Percentiles rank a stretch among this genome's conserved stretches.
phyloP scores from a whole-genome alignment of 2,113 vertebrate species.

The Alouatta palliata region DNA sequence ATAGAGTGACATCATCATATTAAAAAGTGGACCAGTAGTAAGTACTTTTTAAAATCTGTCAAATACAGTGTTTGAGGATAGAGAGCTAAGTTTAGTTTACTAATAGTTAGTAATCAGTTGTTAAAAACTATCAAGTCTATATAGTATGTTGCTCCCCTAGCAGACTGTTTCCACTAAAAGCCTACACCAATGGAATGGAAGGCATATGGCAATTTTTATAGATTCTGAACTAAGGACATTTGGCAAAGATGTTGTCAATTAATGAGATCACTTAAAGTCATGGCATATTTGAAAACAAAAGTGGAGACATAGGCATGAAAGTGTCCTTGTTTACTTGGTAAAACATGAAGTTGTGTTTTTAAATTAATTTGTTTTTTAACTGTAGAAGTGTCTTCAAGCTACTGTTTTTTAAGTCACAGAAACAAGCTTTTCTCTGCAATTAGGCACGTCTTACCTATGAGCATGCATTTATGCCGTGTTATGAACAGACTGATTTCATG shows the following conservation, averaged over 20 bases:
- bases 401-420: neutral
- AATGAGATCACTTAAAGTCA: conserved; percentile 8
- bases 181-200: neutral
- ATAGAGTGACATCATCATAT: neutral
- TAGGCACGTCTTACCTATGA: neutral
- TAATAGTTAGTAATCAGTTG: neutral
- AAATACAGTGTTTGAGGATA: neutral
- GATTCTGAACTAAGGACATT: neutral
- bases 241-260: neutral
- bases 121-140: conserved; percentile 28
- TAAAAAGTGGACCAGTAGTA: neutral
- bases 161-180: neutral
- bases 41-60: conserved; percentile 23
- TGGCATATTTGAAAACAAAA: conserved; percentile 1
- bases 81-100: too few relatives aligned
- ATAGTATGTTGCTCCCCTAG: neutral
- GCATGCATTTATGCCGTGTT: neutral
- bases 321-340: conserved; percentile 3
- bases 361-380: conserved; percentile 30
- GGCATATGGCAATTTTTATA: neutral
- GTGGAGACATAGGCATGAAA: neutral
- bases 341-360: conserved; percentile 16
- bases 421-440: neutral
- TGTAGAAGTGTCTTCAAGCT: neutral
- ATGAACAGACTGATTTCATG: neutral